Evolutionary conservation across 2,113 vertebrate species (phyloP).

Genomic region (Origma solitaria): DNA sequence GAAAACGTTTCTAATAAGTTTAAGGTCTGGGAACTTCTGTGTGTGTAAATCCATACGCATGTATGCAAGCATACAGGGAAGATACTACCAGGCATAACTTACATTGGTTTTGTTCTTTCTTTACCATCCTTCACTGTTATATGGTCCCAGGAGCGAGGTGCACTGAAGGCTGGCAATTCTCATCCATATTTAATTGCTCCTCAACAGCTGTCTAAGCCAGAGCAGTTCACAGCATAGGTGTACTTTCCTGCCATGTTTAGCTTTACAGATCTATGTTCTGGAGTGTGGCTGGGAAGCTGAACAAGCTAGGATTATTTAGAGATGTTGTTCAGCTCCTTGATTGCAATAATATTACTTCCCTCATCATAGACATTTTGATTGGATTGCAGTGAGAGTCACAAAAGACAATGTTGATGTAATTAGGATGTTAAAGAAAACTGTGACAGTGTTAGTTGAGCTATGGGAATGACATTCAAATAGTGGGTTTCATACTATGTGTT

Average conservation of each 20-base stretch:
- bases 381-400: constrained; percentile 20
- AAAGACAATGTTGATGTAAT: constrained; percentile 38
- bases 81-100: background rate
- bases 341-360: background rate
- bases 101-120: background rate
- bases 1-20: background rate
- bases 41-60: background rate
- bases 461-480: constrained; percentile 10
- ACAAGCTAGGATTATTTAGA: background rate
- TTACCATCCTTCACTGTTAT: background rate
- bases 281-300: background rate
- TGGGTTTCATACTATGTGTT: background rate
- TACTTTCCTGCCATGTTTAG: background rate
- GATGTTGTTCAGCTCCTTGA: background rate
- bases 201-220: background rate
- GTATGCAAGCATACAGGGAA: background rate
- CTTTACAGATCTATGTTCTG: background rate
- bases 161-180: background rate
- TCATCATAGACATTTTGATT: constrained; percentile 42
- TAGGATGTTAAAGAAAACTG: constrained; percentile 33
- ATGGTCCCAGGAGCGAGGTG: background rate
- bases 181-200: background rate
- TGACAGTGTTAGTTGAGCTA: background rate
- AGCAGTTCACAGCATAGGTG: background rate
- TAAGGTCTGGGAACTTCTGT: background rate